These are phyloP conservation scores for Microcebus tavaratra DNA, from an alignment of 2,113 vertebrate species.

Conservation along the genomic window DNA sequence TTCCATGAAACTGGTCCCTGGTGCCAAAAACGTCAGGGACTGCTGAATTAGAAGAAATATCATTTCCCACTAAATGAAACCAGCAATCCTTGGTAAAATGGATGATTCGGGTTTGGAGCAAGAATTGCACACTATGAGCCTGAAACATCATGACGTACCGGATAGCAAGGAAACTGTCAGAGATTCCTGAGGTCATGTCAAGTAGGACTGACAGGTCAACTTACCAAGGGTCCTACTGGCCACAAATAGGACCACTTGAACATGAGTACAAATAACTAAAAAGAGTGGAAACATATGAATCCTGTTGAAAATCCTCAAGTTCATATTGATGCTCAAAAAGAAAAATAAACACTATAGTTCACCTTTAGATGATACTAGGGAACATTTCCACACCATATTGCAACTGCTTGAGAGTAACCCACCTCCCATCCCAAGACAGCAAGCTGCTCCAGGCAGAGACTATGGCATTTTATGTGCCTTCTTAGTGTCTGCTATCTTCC, in stretches of 20 bases:
- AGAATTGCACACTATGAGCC: neutral
- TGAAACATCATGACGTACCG: neutral
- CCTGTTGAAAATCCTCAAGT: neutral
- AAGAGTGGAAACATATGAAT: neutral
- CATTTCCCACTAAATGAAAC: neutral
- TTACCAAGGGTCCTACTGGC: neutral
- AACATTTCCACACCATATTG: neutral
- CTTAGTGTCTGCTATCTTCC: neutral
- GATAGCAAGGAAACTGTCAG: neutral
- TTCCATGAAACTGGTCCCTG: no score
- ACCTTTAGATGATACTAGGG: neutral
- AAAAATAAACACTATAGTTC: neutral
- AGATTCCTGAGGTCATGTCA: neutral
- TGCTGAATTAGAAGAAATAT: neutral
- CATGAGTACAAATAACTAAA: neutral
- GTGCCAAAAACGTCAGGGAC: no score
- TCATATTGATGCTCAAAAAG: neutral
- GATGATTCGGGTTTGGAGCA: neutral
- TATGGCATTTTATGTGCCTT: neutral
- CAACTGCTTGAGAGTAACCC: neutral
- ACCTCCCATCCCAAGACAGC: neutral
- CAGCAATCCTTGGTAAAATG: neutral
- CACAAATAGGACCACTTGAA: neutral
- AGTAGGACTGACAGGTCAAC: neutral
- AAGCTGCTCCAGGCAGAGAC: neutral